Evolutionary conservation across 1,140 invertebrate genomes (phyloP).

Genomic region (Drosophila quadrilineata): DNA sequence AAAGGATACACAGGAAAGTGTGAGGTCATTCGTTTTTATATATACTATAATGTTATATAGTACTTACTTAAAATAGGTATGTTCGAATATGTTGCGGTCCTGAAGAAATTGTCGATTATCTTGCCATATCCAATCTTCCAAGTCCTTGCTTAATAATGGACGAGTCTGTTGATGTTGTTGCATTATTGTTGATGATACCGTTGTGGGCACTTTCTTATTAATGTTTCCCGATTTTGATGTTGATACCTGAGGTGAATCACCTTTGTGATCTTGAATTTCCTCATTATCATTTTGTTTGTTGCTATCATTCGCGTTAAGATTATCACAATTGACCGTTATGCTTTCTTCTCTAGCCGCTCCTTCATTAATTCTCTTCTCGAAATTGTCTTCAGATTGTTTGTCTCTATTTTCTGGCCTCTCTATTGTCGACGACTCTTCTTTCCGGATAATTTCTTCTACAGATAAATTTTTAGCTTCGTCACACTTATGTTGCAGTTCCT

Average conservation of each 20-base stretch:
- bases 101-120: constrained; percentile 97
- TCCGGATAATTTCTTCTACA: background rate
- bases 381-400: no score
- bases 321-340: constrained; percentile 80
- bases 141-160: constrained; percentile 86
- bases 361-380: no score
- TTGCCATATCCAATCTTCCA: constrained; percentile 96
- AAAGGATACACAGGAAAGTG: no score
- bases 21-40: no score
- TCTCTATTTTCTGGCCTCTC: background rate
- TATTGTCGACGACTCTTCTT: background rate
- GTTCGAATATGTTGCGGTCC: constrained; percentile 97
- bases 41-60: background rate
- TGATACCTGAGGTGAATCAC: constrained; percentile 60
- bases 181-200: constrained; percentile 1
- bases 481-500: background rate
- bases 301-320: constrained; percentile 62
- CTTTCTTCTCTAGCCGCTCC: constrained; percentile 56
- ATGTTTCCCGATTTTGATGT: constrained; percentile 63
- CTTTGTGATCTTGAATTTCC: no score
- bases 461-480: background rate
- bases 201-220: constrained; percentile 11
- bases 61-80: constrained; percentile 94
- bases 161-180: constrained; percentile 52
- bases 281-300: no score